Conservation (phyloP, 2,888 invertebrate species). For the Hoplodrina blanda region DNA sequence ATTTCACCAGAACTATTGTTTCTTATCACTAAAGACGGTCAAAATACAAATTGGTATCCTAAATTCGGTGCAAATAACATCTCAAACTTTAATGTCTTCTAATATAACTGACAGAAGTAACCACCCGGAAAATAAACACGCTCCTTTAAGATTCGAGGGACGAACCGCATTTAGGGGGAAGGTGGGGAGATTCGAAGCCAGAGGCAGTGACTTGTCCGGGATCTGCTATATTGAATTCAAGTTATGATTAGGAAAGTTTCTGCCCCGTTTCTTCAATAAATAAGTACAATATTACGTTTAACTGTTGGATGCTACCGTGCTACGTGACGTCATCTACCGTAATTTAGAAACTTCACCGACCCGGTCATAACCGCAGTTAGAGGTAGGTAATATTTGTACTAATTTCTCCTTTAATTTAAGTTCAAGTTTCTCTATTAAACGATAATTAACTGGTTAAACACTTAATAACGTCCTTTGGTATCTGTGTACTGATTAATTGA, state of each 20-base stretch:
- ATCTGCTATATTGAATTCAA: constrained; percentile 82
- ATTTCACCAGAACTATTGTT: not conserved
- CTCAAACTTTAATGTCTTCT: constrained; percentile 58
- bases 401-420: constrained; percentile 17
- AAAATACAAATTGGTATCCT: constrained; percentile 8
- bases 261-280: constrained; percentile 67
- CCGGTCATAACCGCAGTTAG: constrained; percentile 11
- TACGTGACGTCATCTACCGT: constrained; percentile 50
- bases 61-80: constrained; percentile 35
- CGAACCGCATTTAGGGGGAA: constrained; percentile 63
- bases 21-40: not conserved
- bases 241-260: constrained; percentile 82
- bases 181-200: constrained; percentile 75
- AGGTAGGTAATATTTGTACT: constrained; percentile 19
- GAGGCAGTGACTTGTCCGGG: constrained; percentile 75
- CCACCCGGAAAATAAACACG: constrained; percentile 85
- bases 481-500: constrained; percentile 17
- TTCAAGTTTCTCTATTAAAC: constrained; percentile 27
- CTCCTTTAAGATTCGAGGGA: constrained; percentile 75
- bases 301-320: constrained; percentile 38
- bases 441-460: constrained; percentile 32
- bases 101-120: constrained; percentile 77
- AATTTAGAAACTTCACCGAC: constrained; percentile 44
- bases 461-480: constrained; percentile 26
- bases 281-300: constrained; percentile 65